phyloP scores from a whole-genome alignment of 1,140 invertebrate species.

The Eciton burchellii region DNA sequence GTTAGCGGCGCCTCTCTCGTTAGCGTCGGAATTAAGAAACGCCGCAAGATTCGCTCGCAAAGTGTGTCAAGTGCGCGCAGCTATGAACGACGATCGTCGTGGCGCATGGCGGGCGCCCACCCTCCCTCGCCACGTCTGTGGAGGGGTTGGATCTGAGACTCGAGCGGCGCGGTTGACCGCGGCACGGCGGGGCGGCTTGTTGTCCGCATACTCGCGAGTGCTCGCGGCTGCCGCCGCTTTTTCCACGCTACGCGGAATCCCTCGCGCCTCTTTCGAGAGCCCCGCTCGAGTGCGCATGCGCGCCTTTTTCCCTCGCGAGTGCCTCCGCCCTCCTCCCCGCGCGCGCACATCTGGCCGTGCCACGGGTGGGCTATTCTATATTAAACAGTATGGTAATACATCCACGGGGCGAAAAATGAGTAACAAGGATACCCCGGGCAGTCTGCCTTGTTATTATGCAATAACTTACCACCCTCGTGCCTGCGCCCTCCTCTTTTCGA shows the following conservation, averaged over 20 bases:
- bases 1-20: conserved; percentile 23
- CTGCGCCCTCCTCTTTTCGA: conserved; percentile 41
- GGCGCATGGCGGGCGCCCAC: neutral
- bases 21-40: conserved; percentile 28
- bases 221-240: conserved; percentile 66
- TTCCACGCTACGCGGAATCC: conserved; percentile 56
- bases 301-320: neutral
- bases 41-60: conserved; percentile 7
- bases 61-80: conserved; percentile 41
- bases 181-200: conserved; percentile 1
- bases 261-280: neutral
- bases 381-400: conserved; percentile 84
- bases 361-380: conserved; percentile 78
- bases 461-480: conserved; percentile 80
- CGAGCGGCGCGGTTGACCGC: conserved; percentile 22
- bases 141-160: conserved; percentile 16
- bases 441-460: conserved; percentile 85
- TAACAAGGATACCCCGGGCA: conserved; percentile 78
- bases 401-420: conserved; percentile 79
- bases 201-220: conserved; percentile 61
- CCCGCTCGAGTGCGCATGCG: neutral
- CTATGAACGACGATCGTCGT: conserved; percentile 5
- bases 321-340: conserved; percentile 35
- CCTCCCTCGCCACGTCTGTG: no score
- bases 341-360: conserved; percentile 38